Conservation (phyloP, 2,113 vertebrate genomes). For the Cacatua alba region DNA sequence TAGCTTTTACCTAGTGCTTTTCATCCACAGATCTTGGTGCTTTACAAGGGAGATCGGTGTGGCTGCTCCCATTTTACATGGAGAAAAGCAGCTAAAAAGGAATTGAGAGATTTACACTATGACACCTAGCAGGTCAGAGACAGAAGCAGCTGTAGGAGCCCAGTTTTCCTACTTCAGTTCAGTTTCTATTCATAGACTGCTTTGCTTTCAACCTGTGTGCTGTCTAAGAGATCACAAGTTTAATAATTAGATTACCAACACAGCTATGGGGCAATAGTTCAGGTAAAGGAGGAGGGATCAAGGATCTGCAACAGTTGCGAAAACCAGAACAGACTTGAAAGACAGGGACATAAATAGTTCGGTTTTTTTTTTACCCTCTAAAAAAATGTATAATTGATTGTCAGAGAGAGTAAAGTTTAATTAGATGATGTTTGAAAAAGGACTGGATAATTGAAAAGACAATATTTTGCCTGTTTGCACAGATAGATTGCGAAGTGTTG, state of each 20-base stretch:
- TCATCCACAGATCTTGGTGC: fast-evolving
- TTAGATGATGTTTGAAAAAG: not conserved
- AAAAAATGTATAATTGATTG: not conserved
- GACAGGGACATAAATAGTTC: not conserved
- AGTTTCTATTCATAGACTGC: not conserved
- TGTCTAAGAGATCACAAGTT: not conserved
- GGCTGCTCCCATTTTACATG: not conserved
- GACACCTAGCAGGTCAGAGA: not conserved
- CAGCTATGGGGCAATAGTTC: not conserved
- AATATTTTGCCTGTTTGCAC: not conserved
- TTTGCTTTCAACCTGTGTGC: not conserved
- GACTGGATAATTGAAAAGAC: not conserved
- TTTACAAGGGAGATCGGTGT: not conserved
- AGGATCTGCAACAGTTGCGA: not conserved
- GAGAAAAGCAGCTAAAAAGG: not conserved
- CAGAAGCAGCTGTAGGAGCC: not conserved
- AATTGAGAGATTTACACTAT: not conserved
- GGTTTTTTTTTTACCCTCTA: not conserved
- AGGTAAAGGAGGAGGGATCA: not conserved
- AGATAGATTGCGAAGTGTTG: not conserved
- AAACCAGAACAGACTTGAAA: not conserved
- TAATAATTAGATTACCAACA: not conserved
- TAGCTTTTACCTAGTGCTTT: not conserved
- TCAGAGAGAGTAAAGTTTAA: not conserved
- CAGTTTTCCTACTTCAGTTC: not conserved